phyloP scores from a whole-genome alignment of 1,140 invertebrate genomes.

The Thalassaphorura encarpata region DNA sequence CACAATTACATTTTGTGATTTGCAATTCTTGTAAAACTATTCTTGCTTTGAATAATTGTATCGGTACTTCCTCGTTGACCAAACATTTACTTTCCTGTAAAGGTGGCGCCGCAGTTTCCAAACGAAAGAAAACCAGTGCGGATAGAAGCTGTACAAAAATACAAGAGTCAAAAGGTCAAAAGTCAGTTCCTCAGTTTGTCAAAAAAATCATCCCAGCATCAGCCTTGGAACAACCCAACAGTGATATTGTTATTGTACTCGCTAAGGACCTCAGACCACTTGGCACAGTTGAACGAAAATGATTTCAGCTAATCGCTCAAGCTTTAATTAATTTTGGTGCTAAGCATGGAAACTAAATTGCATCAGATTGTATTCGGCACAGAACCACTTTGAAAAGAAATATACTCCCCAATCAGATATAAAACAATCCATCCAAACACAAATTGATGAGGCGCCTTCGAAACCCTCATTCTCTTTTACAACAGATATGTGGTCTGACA shows the following conservation, averaged over 20 bases:
- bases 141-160: background rate
- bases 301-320: constrained; percentile 12
- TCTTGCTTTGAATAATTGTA: background rate
- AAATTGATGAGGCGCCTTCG: background rate
- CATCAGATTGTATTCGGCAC: background rate
- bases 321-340: constrained; percentile 17
- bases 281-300: constrained; percentile 1
- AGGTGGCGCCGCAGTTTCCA: background rate
- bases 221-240: background rate
- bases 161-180: background rate
- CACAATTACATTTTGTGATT: background rate
- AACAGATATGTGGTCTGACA: constrained; percentile 18
- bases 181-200: background rate
- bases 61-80: background rate
- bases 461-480: background rate
- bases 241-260: constrained; percentile 4
- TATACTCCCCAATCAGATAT: background rate
- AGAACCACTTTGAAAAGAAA: constrained; percentile 1
- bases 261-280: constrained; percentile 16
- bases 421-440: background rate
- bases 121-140: background rate
- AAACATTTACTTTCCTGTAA: background rate
- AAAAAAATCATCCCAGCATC: background rate
- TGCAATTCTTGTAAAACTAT: background rate
- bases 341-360: constrained; percentile 1